Evolutionary conservation across 1,140 invertebrate genomes (phyloP).

Genomic region (Solenopsis invicta): DNA sequence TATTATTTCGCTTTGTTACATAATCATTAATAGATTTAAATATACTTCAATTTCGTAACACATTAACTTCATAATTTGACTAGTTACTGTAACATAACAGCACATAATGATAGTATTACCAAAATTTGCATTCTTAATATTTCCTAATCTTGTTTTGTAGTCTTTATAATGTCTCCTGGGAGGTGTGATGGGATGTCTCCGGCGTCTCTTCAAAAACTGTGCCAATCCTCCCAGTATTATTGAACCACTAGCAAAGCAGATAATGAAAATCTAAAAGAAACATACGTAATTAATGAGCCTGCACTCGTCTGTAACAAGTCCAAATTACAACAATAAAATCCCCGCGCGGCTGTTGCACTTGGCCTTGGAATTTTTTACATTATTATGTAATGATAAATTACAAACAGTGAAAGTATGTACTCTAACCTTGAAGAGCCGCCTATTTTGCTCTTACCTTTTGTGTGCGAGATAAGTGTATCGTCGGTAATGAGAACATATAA

Average conservation of each 20-base stretch:
- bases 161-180: conserved; percentile 80
- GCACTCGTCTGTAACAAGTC: background rate
- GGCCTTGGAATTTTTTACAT: conserved; percentile 5
- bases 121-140: conserved; percentile 83
- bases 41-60: background rate
- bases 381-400: conserved; percentile 78
- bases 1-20: background rate
- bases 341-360: conserved; percentile 2
- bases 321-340: conserved; percentile 15
- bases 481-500: conserved; percentile 78
- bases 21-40: conserved; percentile 16
- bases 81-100: background rate
- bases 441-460: conserved; percentile 82
- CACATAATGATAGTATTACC: conserved; percentile 76
- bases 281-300: background rate
- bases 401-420: conserved; percentile 60
- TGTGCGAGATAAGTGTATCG: conserved; percentile 81
- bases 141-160: conserved; percentile 82
- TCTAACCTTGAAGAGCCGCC: conserved; percentile 74
- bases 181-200: conserved; percentile 81
- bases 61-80: background rate
- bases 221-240: conserved; percentile 83
- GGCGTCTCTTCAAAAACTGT: conserved; percentile 85
- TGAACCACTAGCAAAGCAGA: conserved; percentile 84
- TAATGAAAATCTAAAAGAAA: conserved; percentile 82